These are phyloP conservation scores for Microtus californicus DNA, from an alignment of 2,797 vertebrate species.

Conservation along the genomic window DNA sequence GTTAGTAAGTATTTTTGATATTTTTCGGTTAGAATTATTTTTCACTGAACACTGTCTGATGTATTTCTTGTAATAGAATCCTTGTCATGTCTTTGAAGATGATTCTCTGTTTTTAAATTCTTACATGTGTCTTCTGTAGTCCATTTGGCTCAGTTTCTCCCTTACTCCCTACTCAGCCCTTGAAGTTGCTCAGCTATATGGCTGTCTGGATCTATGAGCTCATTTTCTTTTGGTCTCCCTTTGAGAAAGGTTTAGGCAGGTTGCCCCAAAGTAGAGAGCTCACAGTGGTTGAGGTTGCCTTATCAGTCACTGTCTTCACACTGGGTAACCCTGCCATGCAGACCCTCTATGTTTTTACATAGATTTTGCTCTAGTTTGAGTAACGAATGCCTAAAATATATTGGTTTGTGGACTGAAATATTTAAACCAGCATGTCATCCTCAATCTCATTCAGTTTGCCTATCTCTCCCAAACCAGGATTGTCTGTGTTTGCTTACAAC, in stretches of 20 bases:
- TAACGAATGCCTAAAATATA: background rate
- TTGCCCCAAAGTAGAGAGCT: background rate
- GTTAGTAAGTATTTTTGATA: background rate
- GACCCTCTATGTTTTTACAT: background rate
- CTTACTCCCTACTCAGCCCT: background rate
- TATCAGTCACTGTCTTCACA: background rate
- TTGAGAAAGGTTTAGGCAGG: fast-evolving
- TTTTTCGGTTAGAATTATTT: background rate
- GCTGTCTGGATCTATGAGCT: background rate
- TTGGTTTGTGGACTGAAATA: background rate
- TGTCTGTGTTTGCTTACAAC: background rate
- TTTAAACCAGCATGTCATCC: background rate
- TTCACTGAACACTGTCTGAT: background rate
- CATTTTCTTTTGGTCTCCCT: background rate
- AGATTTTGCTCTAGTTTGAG: background rate
- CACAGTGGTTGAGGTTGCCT: background rate
- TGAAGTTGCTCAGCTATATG: background rate
- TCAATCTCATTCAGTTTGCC: background rate
- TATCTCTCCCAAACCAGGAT: background rate
- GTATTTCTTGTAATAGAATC: background rate
- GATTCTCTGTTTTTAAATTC: background rate
- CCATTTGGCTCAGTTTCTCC: background rate
- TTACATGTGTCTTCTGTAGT: background rate
- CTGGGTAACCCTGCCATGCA: background rate
- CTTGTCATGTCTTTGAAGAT: background rate